These are phyloP conservation scores for Herminia tarsipennalis DNA, from an alignment of 2,888 invertebrate genomes.

Conservation along the genomic window DNA sequence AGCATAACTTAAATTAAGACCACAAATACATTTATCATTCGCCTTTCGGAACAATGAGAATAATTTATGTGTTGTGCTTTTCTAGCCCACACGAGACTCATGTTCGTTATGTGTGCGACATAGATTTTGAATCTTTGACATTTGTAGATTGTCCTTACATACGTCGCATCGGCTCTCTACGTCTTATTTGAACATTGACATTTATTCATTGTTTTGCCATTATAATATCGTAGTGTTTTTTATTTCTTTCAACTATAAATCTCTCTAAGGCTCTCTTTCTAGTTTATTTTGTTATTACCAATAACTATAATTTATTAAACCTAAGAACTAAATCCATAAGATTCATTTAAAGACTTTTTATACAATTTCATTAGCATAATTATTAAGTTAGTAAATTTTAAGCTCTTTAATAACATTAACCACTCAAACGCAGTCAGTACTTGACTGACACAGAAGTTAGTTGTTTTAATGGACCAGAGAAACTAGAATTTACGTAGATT, in stretches of 20 bases:
- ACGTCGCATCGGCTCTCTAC: conserved; percentile 36
- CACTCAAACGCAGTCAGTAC: too few relatives aligned
- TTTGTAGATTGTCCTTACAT: conserved; percentile 53
- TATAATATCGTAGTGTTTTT: conserved; percentile 21
- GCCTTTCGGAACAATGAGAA: conserved; percentile 70
- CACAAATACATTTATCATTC: conserved; percentile 70
- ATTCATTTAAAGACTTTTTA: too few relatives aligned
- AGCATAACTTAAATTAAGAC: conserved; percentile 58
- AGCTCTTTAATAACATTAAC: too few relatives aligned
- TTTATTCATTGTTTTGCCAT: conserved; percentile 37
- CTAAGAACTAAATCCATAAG: too few relatives aligned
- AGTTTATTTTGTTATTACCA: conserved; percentile 1
- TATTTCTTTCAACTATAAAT: conserved; percentile 6
- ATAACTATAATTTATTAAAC: background rate
- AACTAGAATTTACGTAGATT: conserved; percentile 44
- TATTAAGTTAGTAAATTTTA: too few relatives aligned
- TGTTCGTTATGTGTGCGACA: conserved; percentile 67
- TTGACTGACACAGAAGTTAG: conserved; percentile 36
- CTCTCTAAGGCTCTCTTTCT: background rate
- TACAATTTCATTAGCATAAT: too few relatives aligned
- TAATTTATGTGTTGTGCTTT: conserved; percentile 69
- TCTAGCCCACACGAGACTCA: conserved; percentile 69
- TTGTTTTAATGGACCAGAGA: conserved; percentile 48
- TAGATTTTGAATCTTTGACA: conserved; percentile 69
- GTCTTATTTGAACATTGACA: conserved; percentile 40